A percentile compares a stretch with the other conserved stretches of the same genome.
Conservation (phyloP, 2,797 vertebrate species). For the Myotis findleyi region DNA sequence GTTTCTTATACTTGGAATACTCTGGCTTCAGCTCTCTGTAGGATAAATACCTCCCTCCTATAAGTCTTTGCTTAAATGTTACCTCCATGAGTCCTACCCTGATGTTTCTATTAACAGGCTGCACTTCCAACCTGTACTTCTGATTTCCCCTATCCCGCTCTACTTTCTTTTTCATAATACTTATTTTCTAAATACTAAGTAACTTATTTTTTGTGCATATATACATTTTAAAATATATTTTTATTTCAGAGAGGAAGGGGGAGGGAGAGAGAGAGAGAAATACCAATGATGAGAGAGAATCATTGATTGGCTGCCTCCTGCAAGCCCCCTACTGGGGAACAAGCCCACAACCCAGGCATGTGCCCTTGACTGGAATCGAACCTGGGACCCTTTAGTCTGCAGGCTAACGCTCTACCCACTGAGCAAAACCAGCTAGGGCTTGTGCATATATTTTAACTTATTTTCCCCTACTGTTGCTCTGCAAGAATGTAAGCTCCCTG, state of each 20-base stretch:
- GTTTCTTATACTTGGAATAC: conserved; percentile 9
- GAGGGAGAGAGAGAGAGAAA: no score
- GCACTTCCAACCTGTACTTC: background rate
- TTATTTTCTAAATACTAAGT: background rate
- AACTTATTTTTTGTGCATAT: background rate
- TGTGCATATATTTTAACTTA: background rate
- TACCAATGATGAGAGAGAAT: no score
- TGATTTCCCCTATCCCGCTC: background rate
- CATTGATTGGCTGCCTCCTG: no score
- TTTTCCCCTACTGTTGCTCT: background rate
- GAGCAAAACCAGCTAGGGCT: no score
- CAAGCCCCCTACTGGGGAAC: no score
- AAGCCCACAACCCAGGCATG: no score
- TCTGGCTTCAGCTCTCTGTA: background rate
- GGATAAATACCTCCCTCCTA: background rate
- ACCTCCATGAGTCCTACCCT: background rate
- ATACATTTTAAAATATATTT: no score
- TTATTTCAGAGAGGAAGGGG: no score
- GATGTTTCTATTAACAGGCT: background rate
- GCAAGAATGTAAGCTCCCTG: background rate
- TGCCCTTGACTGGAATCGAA: no score
- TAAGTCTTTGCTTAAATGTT: background rate
- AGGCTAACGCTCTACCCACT: no score
- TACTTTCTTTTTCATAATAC: background rate
- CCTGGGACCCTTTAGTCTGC: no score